phyloP scores from a whole-genome alignment of 2,888 invertebrate genomes.

The Anthrax anthrax region DNA sequence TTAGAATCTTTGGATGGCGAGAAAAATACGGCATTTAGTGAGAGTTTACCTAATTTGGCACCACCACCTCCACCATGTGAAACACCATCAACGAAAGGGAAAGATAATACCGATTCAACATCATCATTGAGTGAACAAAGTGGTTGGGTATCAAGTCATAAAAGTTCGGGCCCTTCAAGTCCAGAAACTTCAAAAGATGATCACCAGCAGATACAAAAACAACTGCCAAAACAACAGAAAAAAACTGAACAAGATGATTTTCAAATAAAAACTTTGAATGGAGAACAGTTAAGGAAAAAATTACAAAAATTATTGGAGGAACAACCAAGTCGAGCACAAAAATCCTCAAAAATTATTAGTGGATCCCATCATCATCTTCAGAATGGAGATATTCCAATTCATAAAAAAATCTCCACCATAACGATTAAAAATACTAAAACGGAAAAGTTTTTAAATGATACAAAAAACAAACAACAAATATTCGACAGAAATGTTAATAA shows the following conservation, averaged over 20 bases:
- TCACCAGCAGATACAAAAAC: background rate
- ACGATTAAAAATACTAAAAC: slow-evolving; percentile 22
- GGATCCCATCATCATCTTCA: background rate
- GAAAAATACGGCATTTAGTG: slow-evolving; percentile 40
- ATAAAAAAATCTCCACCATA: slow-evolving; percentile 27
- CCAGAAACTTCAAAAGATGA: slow-evolving; percentile 36
- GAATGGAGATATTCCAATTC: slow-evolving; percentile 18
- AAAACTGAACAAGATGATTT: slow-evolving; percentile 19
- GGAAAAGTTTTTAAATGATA: slow-evolving; percentile 14
- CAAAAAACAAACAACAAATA: slow-evolving; percentile 20
- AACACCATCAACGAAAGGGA: slow-evolving; percentile 35
- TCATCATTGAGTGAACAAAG: slow-evolving; percentile 68
- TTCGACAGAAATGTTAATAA: slow-evolving; percentile 15
- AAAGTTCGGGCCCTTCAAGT: slow-evolving; percentile 48
- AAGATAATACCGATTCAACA: slow-evolving; percentile 41
- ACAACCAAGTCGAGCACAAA: slow-evolving; percentile 17
- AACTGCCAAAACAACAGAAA: slow-evolving; percentile 5
- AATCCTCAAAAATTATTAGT: background rate
- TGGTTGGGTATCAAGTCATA: slow-evolving; percentile 73
- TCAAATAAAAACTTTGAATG: slow-evolving; percentile 38
- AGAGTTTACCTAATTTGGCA: slow-evolving; percentile 57
- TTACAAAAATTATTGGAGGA: slow-evolving; percentile 43
- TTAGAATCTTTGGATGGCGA: slow-evolving; percentile 37
- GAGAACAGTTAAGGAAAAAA: slow-evolving; percentile 50
- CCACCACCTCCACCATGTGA: slow-evolving; percentile 47